Evolutionary conservation across 92 coral and sea anemone genomes (phyloP), one percentile per base, ranked within the genome.

Genomic region (Phenganax marumi): DNA sequence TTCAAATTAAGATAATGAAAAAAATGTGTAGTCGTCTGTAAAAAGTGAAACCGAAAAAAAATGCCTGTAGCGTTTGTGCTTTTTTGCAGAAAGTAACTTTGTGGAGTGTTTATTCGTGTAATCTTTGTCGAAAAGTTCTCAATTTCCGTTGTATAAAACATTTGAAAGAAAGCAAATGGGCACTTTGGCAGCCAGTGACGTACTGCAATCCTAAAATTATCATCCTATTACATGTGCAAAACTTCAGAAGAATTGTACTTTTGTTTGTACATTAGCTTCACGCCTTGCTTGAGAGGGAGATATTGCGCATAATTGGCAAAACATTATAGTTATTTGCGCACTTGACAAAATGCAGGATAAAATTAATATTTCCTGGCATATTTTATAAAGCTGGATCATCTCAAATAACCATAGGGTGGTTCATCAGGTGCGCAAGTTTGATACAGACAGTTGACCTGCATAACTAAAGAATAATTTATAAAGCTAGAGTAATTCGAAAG

Each of bases 1-100:
- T 77, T 77, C 55, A 60, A 58, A 77, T 77, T 77, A 77, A 61
- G 70, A 77, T 77, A 77, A 77, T 77, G 13, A 77, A 77, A 39
- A 70, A 77, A 77, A 60, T 65, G 19, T 77, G 82, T 77, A 26
- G 17, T 49, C 79, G 56, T 7, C 21, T 22, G 16, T 18, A 11
- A 57, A 48, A 10, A 76, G 23, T 52, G 51, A 8, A 8, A 13
- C 8, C 47, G 23, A 74, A 52, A 52, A n/a, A 50, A 12, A 18
- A 49, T 0, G 6, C 11, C 64, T 50, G 10, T 0, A 10, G 18
- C 18, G 3, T 52, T 11, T 74, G 56, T 63, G 47, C 79, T n/a
- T 47, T 19, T 52, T 52, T 3, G 19, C 26, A 76, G 8, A 12
- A 43, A 23, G 9, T 47, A 39, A 39, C 24, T 77, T 46, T 8